A percentile compares a stretch with the other conserved stretches of the same genome.
Evolutionary conservation across 2,888 invertebrate genomes (phyloP).

Genomic region (Drosophila algonquin): DNA sequence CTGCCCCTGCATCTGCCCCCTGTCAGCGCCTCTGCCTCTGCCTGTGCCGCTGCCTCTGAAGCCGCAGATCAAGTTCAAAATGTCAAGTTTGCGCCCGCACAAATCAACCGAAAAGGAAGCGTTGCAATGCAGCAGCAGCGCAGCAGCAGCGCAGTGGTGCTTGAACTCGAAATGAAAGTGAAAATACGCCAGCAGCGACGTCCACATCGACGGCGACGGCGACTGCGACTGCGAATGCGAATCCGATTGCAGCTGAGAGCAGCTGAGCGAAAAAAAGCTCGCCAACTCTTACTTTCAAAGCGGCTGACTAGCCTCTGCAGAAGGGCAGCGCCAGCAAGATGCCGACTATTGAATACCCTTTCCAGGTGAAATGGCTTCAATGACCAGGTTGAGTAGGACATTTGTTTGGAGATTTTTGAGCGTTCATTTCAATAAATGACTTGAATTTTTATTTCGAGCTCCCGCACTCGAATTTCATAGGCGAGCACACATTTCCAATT

Average conservation of each 20-base stretch:
- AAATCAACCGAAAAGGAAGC: constrained; percentile 27
- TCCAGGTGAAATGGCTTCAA: no score
- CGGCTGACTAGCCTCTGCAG: constrained; percentile 27
- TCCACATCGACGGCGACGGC: background rate
- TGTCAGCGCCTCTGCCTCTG: constrained; percentile 34
- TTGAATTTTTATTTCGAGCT: background rate
- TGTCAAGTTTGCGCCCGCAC: constrained; percentile 66
- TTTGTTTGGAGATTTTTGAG: no score
- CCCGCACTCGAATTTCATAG: no score
- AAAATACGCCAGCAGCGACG: constrained; percentile 65
- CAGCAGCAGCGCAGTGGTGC: constrained; percentile 63
- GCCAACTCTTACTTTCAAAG: constrained; percentile 75
- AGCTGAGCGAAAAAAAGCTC: constrained; percentile 36
- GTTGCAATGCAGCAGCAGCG: constrained; percentile 30
- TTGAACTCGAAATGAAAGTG: constrained; percentile 81
- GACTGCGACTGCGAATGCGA: constrained; percentile 33
- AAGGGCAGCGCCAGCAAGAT: constrained; percentile 20
- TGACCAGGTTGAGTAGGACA: no score
- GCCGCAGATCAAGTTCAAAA: constrained; percentile 70
- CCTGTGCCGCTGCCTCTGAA: background rate
- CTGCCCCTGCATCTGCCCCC: constrained; percentile 11
- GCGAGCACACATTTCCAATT: no score
- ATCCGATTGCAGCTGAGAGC: constrained; percentile 42
- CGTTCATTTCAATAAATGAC: no score
- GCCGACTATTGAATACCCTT: background rate